phyloP scores from a whole-genome alignment of 2,113 vertebrate species.

The Ardeotis arabs region DNA sequence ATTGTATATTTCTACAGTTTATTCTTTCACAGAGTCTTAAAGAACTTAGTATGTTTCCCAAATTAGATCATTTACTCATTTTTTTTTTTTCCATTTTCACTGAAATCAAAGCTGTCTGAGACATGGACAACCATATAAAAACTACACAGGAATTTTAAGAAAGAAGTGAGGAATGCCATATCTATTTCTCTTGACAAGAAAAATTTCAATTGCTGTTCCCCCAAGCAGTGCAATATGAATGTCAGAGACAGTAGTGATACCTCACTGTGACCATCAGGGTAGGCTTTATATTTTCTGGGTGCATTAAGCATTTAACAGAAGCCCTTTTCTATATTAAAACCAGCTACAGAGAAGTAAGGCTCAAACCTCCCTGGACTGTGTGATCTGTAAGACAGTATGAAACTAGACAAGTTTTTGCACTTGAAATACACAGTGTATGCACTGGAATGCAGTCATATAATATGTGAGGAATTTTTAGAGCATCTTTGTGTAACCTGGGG shows the following conservation, averaged over 20 bases:
- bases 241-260: neutral
- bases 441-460: neutral
- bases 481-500: neutral
- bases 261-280: neutral
- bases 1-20: neutral
- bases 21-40: neutral
- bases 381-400: neutral
- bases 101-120: neutral
- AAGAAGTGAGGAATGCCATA: neutral
- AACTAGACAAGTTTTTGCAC: neutral
- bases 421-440: neutral
- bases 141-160: neutral
- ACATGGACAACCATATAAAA: neutral
- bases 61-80: neutral
- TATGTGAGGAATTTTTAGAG: neutral
- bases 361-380: neutral
- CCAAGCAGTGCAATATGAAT: neutral
- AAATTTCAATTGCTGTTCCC: neutral
- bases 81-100: neutral
- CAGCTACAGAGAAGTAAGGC: neutral
- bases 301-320: neutral
- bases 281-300: neutral
- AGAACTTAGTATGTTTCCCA: neutral
- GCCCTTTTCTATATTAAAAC: neutral
- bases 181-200: neutral